These are phyloP conservation scores for Leptura quadrifasciata DNA, from an alignment of 2,888 invertebrate species.

Conservation along the genomic window DNA sequence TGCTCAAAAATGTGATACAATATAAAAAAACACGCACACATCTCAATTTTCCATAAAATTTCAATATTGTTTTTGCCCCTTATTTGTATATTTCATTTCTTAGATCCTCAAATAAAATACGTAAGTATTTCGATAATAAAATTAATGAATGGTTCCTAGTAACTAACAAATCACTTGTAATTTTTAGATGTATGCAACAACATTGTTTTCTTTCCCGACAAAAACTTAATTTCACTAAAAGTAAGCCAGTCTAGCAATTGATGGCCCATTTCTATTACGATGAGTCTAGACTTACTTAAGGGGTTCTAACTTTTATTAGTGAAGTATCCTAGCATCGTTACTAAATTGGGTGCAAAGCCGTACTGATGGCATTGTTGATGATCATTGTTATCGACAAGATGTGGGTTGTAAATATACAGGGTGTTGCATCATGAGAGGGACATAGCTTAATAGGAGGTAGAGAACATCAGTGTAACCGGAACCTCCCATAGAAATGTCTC, in stretches of 20 bases:
- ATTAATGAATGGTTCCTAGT: neutral
- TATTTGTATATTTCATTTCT: too few relatives aligned
- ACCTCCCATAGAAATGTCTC: too few relatives aligned
- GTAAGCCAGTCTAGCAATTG: conserved; percentile 22
- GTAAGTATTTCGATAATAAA: too few relatives aligned
- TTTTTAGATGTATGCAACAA: neutral
- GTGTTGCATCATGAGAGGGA: too few relatives aligned
- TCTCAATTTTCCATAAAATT: too few relatives aligned
- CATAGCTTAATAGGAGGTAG: too few relatives aligned
- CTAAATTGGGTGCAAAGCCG: conserved; percentile 55
- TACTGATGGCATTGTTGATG: conserved; percentile 37
- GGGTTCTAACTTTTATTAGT: conserved; percentile 52
- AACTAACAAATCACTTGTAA: neutral
- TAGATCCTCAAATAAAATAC: too few relatives aligned
- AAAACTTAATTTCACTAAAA: conserved; percentile 25
- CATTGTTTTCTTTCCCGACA: neutral
- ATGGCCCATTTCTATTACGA: conserved; percentile 31
- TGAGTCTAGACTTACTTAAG: conserved; percentile 49
- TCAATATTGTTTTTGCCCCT: too few relatives aligned
- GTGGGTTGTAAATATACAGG: neutral
- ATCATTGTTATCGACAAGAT: conserved; percentile 8
- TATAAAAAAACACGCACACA: too few relatives aligned
- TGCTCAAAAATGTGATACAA: too few relatives aligned
- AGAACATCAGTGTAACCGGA: too few relatives aligned
- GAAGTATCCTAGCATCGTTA: conserved; percentile 50